Conservation (phyloP, 2,797 vertebrate species). For the Lithobates pipiens region DNA sequence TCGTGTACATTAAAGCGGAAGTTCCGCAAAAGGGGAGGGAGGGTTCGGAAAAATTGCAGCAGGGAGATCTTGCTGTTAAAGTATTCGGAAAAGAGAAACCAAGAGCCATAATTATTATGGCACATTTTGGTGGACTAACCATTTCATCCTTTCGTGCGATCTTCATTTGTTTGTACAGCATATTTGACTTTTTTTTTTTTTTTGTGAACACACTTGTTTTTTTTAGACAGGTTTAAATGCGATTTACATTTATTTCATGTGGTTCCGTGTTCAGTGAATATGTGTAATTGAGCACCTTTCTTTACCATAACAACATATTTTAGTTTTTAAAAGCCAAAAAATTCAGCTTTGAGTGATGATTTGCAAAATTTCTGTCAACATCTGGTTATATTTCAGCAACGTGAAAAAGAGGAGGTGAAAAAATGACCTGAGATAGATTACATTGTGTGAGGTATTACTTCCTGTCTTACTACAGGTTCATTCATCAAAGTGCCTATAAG, state of each 20-base stretch:
- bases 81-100: too few species aligned
- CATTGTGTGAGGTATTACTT: not conserved
- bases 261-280: not conserved
- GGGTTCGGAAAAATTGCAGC: too few species aligned
- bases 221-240: not conserved
- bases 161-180: not conserved
- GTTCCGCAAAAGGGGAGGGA: too few species aligned
- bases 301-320: not conserved
- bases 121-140: not conserved
- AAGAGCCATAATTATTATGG: not conserved
- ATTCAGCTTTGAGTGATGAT: not conserved
- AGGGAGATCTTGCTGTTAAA: too few species aligned
- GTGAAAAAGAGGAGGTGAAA: not conserved
- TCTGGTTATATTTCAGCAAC: not conserved
- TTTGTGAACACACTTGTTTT: too few species aligned
- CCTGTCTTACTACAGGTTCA: not conserved
- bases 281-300: not conserved
- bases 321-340: not conserved
- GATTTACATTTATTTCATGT: not conserved
- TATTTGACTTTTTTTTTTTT: not conserved
- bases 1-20: too few species aligned
- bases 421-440: not conserved
- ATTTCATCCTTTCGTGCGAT: not conserved
- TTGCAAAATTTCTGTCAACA: slow-evolving; percentile 2
- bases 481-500: slow-evolving; percentile 3